These are phyloP conservation scores for Manis crassicaudata DNA, from an alignment of 2,797 vertebrate genomes.

Conservation along the genomic window DNA sequence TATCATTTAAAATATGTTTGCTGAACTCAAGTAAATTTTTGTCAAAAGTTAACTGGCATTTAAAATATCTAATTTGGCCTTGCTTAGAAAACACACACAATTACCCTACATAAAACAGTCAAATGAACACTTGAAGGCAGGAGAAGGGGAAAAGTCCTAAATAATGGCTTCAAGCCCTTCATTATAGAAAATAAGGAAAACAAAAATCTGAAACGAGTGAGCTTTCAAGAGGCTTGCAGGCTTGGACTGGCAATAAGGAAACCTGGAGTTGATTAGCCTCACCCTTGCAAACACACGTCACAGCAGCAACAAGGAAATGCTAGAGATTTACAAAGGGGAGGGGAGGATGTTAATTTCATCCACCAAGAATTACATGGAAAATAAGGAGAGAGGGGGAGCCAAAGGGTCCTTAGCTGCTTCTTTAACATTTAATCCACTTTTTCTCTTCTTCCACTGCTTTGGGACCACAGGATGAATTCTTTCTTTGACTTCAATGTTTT, in stretches of 20 bases:
- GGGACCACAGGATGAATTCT: conserved; percentile 24
- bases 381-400: neutral
- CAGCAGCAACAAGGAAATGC: neutral
- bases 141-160: conserved; percentile 68
- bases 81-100: conserved; percentile 59
- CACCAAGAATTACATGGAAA: neutral
- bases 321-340: neutral
- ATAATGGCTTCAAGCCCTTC: conserved; percentile 78
- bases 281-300: conserved; percentile 39
- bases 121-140: conserved; percentile 72
- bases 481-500: conserved; percentile 6
- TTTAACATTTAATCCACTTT: neutral
- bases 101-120: conserved; percentile 48
- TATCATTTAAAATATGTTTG: neutral
- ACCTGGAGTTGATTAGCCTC: conserved; percentile 77
- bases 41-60: conserved; percentile 56
- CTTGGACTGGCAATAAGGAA: conserved; percentile 58
- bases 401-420: neutral
- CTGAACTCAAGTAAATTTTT: conserved; percentile 56
- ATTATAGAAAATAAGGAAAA: conserved; percentile 74
- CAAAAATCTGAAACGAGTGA: conserved; percentile 41
- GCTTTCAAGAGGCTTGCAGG: conserved; percentile 76
- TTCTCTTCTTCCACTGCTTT: neutral
- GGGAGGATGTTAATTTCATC: neutral
- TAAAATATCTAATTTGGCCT: conserved; percentile 56